A percentile compares a stretch with the other conserved stretches of the same genome.
phyloP scores from a whole-genome alignment of 2,888 invertebrate genomes.

The Ferdinandea cuprea region DNA sequence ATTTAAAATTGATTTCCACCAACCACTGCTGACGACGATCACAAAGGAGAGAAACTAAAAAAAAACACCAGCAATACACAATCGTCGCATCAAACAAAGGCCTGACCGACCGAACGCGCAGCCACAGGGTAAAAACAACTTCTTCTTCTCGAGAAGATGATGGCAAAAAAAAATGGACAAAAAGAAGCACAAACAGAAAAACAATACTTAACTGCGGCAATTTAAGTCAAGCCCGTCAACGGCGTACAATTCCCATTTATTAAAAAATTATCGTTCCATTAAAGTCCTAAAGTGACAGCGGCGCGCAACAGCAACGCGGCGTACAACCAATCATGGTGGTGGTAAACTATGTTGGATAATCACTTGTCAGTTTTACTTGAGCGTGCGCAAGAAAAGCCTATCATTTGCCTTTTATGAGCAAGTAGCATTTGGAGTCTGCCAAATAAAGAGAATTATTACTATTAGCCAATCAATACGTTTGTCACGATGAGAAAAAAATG shows the following conservation, averaged over 20 bases:
- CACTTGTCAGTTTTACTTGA: conserved; percentile 31
- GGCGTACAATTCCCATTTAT: conserved; percentile 62
- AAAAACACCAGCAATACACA: conserved; percentile 21
- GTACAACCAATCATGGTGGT: neutral
- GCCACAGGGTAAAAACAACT: conserved; percentile 26
- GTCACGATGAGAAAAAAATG: neutral
- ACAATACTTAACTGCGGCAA: conserved; percentile 47
- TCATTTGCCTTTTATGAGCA: neutral
- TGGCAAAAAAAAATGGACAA: conserved; percentile 4
- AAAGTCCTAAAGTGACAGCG: conserved; percentile 62
- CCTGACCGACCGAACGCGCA: conserved; percentile 27
- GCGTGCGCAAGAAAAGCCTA: neutral
- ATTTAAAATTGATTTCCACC: conserved; percentile 64
- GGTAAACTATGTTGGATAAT: conserved; percentile 17
- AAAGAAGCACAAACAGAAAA: neutral
- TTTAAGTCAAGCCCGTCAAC: conserved; percentile 66
- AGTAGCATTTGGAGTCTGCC: neutral
- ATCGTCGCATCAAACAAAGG: conserved; percentile 50
- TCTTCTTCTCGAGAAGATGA: conserved; percentile 10
- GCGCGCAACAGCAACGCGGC: conserved; percentile 30
- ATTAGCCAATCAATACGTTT: neutral
- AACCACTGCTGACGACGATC: conserved; percentile 26
- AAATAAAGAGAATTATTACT: neutral
- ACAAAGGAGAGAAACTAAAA: conserved; percentile 18
- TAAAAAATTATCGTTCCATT: conserved; percentile 73